Percentiles rank a stretch among this genome's conserved stretches.
phyloP scores from a whole-genome alignment of 2,797 vertebrate species.

The Furcifer pardalis region DNA sequence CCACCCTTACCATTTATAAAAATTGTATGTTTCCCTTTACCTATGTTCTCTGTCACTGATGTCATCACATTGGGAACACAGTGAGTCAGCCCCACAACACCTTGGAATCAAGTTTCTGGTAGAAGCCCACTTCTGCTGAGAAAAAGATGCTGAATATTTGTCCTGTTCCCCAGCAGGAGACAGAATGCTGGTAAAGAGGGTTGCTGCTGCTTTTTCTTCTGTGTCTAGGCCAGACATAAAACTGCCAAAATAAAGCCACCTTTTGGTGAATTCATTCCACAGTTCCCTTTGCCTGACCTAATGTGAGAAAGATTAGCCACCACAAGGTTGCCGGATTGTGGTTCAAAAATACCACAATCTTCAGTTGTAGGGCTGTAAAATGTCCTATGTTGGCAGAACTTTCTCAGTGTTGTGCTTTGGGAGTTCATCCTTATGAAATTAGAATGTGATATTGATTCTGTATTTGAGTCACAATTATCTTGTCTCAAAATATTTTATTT shows the following conservation, averaged over 20 bases:
- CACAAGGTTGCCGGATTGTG: too few species aligned
- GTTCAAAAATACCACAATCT: too few species aligned
- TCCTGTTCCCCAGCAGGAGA: background rate
- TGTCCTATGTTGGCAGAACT: too few species aligned
- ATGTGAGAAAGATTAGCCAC: too few species aligned
- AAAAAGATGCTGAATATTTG: background rate
- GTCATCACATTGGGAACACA: background rate
- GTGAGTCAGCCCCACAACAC: background rate
- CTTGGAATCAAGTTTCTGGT: background rate
- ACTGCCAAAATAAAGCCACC: too few species aligned
- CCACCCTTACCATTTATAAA: background rate
- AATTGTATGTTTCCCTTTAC: background rate
- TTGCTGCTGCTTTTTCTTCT: too few species aligned
- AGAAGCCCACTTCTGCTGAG: background rate
- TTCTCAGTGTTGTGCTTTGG: background rate
- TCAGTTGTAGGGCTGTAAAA: background rate
- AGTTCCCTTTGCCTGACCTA: too few species aligned
- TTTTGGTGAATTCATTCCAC: too few species aligned
- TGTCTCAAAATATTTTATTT: background rate
- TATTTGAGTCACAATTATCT: background rate
- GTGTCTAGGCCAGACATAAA: too few species aligned
- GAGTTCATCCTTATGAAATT: background rate
- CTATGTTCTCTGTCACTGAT: too few species aligned
- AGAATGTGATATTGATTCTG: background rate
- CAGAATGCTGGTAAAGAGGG: background rate